Conservation (phyloP, 2,113 vertebrate genomes). For the Corythaeola cristata region DNA sequence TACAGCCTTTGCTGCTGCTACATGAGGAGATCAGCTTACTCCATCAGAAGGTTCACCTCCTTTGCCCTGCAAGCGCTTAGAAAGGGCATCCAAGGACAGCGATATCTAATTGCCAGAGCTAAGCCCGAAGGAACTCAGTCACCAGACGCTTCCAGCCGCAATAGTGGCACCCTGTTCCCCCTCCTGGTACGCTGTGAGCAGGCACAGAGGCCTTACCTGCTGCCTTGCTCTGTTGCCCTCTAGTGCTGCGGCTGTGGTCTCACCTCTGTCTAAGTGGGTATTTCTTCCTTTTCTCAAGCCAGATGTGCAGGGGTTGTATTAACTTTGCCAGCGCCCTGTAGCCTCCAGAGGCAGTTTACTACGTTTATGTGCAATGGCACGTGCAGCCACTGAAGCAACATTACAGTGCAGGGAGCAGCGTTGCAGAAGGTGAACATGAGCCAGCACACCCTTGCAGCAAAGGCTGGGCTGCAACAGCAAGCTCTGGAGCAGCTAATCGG, state of each 20-base stretch:
- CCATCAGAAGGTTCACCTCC: neutral
- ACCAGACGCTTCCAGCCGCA: neutral
- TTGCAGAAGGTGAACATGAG: neutral
- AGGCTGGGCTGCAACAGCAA: neutral
- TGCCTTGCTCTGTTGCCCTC: neutral
- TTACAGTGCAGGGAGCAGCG: too few relatives aligned
- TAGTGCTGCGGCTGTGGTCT: neutral
- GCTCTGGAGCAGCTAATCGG: neutral
- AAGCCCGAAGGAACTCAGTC: neutral
- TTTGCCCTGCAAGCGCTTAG: neutral
- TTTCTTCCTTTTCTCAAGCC: neutral
- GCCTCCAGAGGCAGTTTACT: neutral
- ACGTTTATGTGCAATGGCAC: neutral
- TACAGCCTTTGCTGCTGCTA: neutral
- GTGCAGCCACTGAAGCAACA: neutral
- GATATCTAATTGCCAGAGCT: neutral
- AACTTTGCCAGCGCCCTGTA: neutral
- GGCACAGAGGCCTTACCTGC: too few relatives aligned
- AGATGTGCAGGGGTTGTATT: neutral
- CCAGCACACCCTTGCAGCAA: neutral
- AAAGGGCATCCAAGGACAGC: neutral
- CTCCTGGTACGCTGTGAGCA: rapidly evolving
- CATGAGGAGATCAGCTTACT: neutral
- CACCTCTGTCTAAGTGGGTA: rapidly evolving
- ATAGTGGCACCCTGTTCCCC: neutral